Evolutionary conservation across 2,113 vertebrate genomes (phyloP), one percentile per base, ranked within the genome.

Genomic region (Hippocampus abdominalis): DNA sequence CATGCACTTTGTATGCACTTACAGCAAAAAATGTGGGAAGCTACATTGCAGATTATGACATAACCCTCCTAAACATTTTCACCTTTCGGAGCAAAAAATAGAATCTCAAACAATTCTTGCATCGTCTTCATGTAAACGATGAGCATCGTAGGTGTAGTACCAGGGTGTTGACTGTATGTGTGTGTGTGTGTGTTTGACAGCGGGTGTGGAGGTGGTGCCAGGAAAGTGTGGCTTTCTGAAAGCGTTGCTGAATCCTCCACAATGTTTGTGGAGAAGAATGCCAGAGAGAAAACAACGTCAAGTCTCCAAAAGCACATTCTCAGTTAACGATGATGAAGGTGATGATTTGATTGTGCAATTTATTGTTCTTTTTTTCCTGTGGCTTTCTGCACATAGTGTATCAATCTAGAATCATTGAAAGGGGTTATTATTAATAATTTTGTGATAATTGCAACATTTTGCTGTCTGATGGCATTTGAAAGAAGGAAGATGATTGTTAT

Each of bases 191-290:
- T 78, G 74, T 87, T 78, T 78, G 81, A 88, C 88, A 89, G 88
- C 72, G 60, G 81, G 86, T 89, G 86, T 83, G 88, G 86, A 85
- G 88, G 88, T 79, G 88, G 86, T 80, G 88, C 74, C 81, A 83
- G 46, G 68, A 72, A 85, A 82, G 64, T 29, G 82, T 89, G 77
- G 73, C 84, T 77, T 84, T 64, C 8, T 36, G 57, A 76, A 86
- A 76, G 85, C 81, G 87, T 80, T 20, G 69, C 68, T n/a, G 21
- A 73, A 81, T 81, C 87, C 63, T 81, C 64, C 78, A 77, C 82
- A 77, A 73, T 76, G 64, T 79, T 69, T 76, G 62, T 1, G 39
- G 48, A 72, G 72, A 72, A 70, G 71, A 73, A 68, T 64, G 76
- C 46, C 69, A 81, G 53, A 48, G 79, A 76, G 69, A 69, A 76